phyloP scores from a whole-genome alignment of 2,888 invertebrate genomes.

The Leptinotarsa juncta region DNA sequence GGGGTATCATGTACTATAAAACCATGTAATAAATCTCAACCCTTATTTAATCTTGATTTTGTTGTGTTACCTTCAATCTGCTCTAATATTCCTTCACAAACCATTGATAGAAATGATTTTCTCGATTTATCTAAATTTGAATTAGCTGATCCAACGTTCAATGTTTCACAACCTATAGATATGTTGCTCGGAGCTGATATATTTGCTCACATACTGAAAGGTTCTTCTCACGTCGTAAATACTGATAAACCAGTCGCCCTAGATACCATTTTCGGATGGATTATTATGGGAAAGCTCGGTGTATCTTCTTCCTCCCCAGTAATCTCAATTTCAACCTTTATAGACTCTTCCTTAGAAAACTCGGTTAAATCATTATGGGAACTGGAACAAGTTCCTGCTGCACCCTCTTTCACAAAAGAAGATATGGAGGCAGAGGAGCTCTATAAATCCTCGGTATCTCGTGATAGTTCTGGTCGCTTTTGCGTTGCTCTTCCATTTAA shows the following conservation, averaged over 20 bases:
- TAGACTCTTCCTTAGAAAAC: constrained; percentile 1
- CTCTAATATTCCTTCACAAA: constrained; percentile 7
- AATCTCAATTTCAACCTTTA: neutral
- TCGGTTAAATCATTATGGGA: neutral
- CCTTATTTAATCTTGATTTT: constrained; percentile 14
- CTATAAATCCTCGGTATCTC: neutral
- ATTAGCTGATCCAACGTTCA: too few relatives aligned
- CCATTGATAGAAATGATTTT: neutral
- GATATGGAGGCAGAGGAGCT: neutral
- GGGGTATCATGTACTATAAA: constrained; percentile 10
- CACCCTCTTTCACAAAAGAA: neutral
- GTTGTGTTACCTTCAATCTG: constrained; percentile 10
- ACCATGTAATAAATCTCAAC: constrained; percentile 9
- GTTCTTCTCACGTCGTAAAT: too few relatives aligned
- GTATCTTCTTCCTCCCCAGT: too few relatives aligned
- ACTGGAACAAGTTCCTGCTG: neutral
- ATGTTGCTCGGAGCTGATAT: too few relatives aligned
- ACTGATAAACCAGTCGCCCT: too few relatives aligned
- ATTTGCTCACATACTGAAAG: too few relatives aligned
- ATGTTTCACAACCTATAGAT: too few relatives aligned
- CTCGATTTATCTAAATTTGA: too few relatives aligned
- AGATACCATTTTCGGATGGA: too few relatives aligned
- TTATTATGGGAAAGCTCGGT: too few relatives aligned
- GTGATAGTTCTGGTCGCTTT: constrained; percentile 3
- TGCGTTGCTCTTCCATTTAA: constrained; percentile 9